Evolutionary conservation across 1,140 invertebrate species (phyloP), one percentile per base, ranked within the genome.

Genomic region (Drosophila quadrilineata): DNA sequence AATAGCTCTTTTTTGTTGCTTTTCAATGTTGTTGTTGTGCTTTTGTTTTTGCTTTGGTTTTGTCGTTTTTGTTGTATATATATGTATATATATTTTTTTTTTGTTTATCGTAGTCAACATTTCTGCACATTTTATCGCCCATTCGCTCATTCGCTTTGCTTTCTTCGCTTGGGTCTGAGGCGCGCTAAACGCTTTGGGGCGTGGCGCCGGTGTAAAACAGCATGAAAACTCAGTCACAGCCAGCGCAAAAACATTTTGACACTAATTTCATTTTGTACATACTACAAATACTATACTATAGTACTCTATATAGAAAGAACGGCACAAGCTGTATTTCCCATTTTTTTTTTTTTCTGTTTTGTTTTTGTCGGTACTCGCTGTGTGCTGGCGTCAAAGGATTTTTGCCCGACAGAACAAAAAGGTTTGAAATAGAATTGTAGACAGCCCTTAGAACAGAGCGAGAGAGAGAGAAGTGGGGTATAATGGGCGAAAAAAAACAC

Each of bases 181-280:
- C 72, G 64, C 77, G 77, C 77, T 82, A 82, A 82, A 82, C 77
- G 77, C 77, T 82, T 70, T 77, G 69, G 73, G 77, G 77, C 70
- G 79, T 85, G 77, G 73, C 64, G 72, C 73, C 77, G 77, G 77
- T 82, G 73, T 82, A 84, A 85, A 85, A 84, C 74, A 84, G 79
- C 74, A 84, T 74, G 77, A 84, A 84, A 84, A 84, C 70, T 85
- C 79, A 84, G 79, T 84, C 80, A 79, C 70, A 85, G 75, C 43
- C 79, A 84, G 62, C 53, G 77, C 77, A 84, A 84, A 84, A 84
- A 84, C 77, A 84, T 84, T 84, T 84, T 84, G 77, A 84, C 77
- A 85, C 74, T 84, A 84, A 84, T 84, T 84, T 84, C 80, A 84
- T 84, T 84, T 84, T 84, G 79, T 84, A 85, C 76, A 79, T 62